A percentile compares a stretch with the other conserved stretches of the same genome.
These are phyloP conservation scores for Orussus abietinus DNA, from an alignment of 1,140 invertebrate genomes.

Conservation along the genomic window DNA sequence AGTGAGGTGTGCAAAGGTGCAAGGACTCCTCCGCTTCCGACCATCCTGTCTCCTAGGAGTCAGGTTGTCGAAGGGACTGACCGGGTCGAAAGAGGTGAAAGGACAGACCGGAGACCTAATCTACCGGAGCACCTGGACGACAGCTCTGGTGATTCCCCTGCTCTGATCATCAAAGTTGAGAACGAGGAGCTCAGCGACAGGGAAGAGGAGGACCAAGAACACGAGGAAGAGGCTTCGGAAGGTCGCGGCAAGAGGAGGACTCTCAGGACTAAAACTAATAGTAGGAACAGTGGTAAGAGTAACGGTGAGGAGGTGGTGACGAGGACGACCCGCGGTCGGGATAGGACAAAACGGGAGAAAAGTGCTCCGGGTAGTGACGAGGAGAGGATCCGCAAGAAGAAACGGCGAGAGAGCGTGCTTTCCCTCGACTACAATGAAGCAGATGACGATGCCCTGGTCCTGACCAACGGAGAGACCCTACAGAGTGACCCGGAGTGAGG, in stretches of 20 bases:
- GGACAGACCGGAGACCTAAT: slow-evolving; percentile 31
- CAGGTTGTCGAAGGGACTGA: no score
- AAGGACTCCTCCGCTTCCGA: slow-evolving; percentile 37
- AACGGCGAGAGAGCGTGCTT: slow-evolving; percentile 64
- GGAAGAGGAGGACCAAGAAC: slow-evolving; percentile 40
- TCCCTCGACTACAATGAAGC: slow-evolving; percentile 71
- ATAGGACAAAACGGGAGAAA: slow-evolving; percentile 50
- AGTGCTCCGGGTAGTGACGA: slow-evolving; percentile 50
- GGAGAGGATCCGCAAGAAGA: slow-evolving; percentile 56
- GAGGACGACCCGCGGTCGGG: slow-evolving; percentile 47
- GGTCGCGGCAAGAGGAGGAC: slow-evolving; percentile 39
- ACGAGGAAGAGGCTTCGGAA: slow-evolving; percentile 21
- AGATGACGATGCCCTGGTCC: slow-evolving; percentile 56
- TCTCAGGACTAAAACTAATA: slow-evolving; percentile 44
- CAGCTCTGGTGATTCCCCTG: slow-evolving; percentile 49
- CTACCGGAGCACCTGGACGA: slow-evolving; percentile 45
- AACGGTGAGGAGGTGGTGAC: slow-evolving; percentile 51
- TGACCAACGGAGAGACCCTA: slow-evolving; percentile 56
- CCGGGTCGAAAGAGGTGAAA: slow-evolving; percentile 32
- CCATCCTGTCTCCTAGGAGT: no score
- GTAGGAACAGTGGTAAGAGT: slow-evolving; percentile 39
- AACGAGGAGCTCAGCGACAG: slow-evolving; percentile 50
- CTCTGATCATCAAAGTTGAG: slow-evolving; percentile 51
- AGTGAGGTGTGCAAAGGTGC: slow-evolving; percentile 40
- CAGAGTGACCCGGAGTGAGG: slow-evolving; percentile 54